A percentile compares a stretch with the other conserved stretches of the same genome.
These are phyloP conservation scores for Labeo rohita DNA, from an alignment of 2,113 vertebrate genomes.

Conservation along the genomic window DNA sequence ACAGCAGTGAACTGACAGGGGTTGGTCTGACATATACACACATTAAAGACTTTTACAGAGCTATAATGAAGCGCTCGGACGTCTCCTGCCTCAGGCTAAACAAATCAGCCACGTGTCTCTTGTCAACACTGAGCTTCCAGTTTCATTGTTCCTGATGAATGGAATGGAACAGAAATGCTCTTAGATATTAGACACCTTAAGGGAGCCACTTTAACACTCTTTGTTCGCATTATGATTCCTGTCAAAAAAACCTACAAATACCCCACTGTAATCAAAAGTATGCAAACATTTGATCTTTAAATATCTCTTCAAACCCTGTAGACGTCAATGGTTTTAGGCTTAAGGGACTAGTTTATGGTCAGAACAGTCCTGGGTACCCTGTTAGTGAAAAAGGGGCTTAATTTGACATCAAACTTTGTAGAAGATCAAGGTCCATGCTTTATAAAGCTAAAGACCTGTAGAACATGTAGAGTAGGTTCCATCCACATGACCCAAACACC, in stretches of 20 bases:
- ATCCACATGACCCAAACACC: conserved; percentile 29
- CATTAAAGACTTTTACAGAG: not conserved
- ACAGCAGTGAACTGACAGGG: not conserved
- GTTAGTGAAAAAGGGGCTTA: not conserved
- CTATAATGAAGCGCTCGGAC: not conserved
- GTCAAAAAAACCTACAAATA: not conserved
- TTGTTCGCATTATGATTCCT: not conserved
- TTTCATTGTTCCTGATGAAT: not conserved
- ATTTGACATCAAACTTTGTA: not conserved
- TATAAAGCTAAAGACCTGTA: not conserved
- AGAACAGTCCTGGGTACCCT: not conserved
- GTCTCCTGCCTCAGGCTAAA: conserved; percentile 8
- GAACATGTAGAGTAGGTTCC: not conserved
- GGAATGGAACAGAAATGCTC: not conserved
- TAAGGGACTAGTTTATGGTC: not conserved
- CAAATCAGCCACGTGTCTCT: not conserved
- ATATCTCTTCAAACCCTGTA: not conserved
- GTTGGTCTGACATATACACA: not conserved
- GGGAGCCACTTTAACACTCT: not conserved
- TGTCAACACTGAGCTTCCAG: not conserved
- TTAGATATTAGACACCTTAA: not conserved
- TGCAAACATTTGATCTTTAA: not conserved
- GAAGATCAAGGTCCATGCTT: not conserved
- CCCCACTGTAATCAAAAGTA: not conserved
- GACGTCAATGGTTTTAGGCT: not conserved